Conservation (phyloP, 2,888 invertebrate genomes). For the Drosophila prostipennis region DNA sequence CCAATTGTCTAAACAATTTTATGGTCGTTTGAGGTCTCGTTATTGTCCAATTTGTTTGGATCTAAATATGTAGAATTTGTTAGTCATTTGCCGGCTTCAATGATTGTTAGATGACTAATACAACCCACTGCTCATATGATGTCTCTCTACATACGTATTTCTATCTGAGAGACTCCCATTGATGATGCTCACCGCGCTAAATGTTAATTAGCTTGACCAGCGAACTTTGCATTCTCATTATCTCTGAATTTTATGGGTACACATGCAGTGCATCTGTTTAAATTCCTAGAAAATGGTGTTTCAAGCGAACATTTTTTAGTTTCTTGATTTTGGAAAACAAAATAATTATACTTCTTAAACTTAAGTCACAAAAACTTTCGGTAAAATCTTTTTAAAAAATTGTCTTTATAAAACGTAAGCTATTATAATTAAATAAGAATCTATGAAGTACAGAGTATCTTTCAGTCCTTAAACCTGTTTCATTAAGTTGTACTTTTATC, state of each 20-base stretch:
- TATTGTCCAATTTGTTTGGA: slow-evolving; percentile 31
- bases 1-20: slow-evolving; percentile 38
- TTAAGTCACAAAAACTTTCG: no score
- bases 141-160: not conserved
- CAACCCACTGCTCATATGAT: slow-evolving; percentile 1
- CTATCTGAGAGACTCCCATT: slow-evolving; percentile 1
- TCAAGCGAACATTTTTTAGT: no score
- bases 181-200: slow-evolving; percentile 33
- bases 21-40: slow-evolving; percentile 27
- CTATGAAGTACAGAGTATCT: not conserved
- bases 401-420: not conserved
- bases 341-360: no score
- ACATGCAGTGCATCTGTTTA: no score
- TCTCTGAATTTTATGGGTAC: not conserved
- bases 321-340: no score
- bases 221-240: slow-evolving; percentile 19
- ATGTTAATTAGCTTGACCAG: slow-evolving; percentile 32
- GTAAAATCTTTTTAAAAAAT: no score
- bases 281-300: no score
- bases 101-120: slow-evolving; percentile 38
- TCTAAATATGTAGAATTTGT: slow-evolving; percentile 20
- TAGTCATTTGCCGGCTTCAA: slow-evolving; percentile 46
- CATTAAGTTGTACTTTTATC: not conserved
- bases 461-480: slow-evolving; percentile 1
- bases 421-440: not conserved